Percentiles rank a stretch among this genome's conserved stretches.
These are phyloP conservation scores for Crocidura indochinensis DNA, from an alignment of 2,797 vertebrate species.

Conservation along the genomic window DNA sequence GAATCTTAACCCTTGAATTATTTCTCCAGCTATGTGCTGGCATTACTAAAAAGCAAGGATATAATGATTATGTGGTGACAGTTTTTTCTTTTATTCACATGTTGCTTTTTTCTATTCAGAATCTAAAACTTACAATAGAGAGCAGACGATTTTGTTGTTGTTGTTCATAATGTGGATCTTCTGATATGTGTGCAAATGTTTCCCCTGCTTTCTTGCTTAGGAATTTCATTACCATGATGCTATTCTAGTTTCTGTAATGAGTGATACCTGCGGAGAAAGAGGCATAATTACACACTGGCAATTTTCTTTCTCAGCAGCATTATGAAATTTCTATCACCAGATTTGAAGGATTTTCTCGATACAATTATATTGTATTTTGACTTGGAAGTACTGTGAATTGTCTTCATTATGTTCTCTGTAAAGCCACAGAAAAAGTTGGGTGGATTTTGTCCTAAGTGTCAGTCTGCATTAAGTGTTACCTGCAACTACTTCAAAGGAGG, in stretches of 20 bases:
- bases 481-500: constrained; percentile 53
- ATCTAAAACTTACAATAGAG: constrained; percentile 37
- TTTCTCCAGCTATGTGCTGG: no score
- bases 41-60: no score
- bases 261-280: constrained; percentile 77
- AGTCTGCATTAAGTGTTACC: constrained; percentile 78
- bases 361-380: constrained; percentile 80
- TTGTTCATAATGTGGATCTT: constrained; percentile 46
- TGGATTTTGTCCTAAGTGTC: constrained; percentile 78
- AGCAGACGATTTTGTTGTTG: background rate
- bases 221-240: constrained; percentile 74
- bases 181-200: constrained; percentile 45
- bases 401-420: constrained; percentile 80
- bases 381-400: constrained; percentile 81
- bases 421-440: constrained; percentile 68
- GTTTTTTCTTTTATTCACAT: no score
- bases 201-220: constrained; percentile 74
- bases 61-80: no score
- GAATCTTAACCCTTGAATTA: no score
- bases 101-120: constrained; percentile 53
- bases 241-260: constrained; percentile 79
- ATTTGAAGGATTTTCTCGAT: constrained; percentile 77
- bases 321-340: constrained; percentile 81
- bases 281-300: constrained; percentile 79
- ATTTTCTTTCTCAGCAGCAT: constrained; percentile 84